Conservation (phyloP, 2,113 vertebrate genomes). For the Anhinga anhinga region DNA sequence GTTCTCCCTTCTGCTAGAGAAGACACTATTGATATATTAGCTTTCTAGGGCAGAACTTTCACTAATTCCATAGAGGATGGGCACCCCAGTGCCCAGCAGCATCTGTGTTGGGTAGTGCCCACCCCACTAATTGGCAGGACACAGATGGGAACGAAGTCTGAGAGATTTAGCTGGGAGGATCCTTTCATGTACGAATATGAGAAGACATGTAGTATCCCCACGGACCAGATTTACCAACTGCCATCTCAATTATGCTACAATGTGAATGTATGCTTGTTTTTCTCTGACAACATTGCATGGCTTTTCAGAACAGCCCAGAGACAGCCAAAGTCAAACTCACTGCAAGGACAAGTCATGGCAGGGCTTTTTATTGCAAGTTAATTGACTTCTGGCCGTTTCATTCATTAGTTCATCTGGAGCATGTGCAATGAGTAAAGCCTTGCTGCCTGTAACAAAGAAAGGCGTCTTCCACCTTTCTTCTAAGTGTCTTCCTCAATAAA, state of each 20-base stretch:
- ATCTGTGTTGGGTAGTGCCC: not conserved
- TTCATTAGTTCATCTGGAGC: not conserved
- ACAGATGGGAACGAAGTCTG: not conserved
- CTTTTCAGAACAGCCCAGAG: not conserved
- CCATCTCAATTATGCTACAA: not conserved
- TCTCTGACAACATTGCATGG: accelerated
- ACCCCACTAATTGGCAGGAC: not conserved
- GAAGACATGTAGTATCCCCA: not conserved
- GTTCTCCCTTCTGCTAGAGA: not conserved
- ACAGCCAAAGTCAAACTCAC: not conserved
- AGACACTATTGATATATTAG: not conserved
- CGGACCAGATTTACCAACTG: not conserved
- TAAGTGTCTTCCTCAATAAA: not conserved
- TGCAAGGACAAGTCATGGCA: not conserved
- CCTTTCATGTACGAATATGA: not conserved
- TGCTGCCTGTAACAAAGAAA: not conserved
- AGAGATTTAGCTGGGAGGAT: not conserved
- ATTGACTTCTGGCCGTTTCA: not conserved
- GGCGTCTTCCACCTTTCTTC: not conserved
- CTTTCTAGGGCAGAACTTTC: not conserved
- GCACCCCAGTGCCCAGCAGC: not conserved
- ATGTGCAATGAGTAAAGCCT: not conserved
- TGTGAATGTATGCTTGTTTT: not conserved
- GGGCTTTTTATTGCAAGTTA: not conserved
- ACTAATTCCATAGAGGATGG: not conserved